A percentile compares a stretch with the other conserved stretches of the same genome.
phyloP scores from a whole-genome alignment of 2,113 vertebrate genomes.

The Heptranchias perlo region DNA sequence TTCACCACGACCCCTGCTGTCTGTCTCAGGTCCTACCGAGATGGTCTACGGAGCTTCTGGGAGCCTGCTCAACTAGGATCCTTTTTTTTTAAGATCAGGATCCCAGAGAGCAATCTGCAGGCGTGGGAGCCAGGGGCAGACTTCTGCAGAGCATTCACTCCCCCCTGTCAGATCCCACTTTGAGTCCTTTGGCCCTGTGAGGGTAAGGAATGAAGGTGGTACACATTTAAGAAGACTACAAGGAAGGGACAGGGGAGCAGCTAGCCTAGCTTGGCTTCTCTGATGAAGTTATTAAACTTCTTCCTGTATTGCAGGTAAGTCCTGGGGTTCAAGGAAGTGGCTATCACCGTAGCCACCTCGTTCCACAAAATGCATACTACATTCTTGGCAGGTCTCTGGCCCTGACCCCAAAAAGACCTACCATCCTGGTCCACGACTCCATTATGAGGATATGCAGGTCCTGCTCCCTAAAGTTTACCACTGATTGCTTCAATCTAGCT shows the following conservation, averaged over 20 bases:
- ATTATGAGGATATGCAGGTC: neutral
- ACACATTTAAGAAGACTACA: neutral
- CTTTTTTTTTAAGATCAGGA: neutral
- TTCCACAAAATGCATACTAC: neutral
- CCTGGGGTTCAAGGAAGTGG: neutral
- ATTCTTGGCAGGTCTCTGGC: neutral
- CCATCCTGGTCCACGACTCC: neutral
- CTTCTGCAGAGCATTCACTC: neutral
- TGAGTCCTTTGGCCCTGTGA: neutral
- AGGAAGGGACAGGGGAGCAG: neutral
- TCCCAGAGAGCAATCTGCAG: neutral
- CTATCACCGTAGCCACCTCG: too few species aligned
- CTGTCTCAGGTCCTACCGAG: too few species aligned
- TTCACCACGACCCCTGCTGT: too few species aligned
- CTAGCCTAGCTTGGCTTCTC: neutral
- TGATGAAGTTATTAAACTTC: neutral
- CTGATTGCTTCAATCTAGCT: neutral
- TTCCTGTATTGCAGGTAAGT: neutral
- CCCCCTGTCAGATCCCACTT: neutral
- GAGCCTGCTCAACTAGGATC: too few species aligned
- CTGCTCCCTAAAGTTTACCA: neutral
- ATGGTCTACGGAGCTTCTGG: too few species aligned
- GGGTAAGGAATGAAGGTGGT: neutral
- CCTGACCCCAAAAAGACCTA: neutral
- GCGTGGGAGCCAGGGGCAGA: neutral